A percentile compares a stretch with the other conserved stretches of the same genome.
Evolutionary conservation across 2,797 vertebrate genomes (phyloP).

Genomic region (Pristis pectinata): DNA sequence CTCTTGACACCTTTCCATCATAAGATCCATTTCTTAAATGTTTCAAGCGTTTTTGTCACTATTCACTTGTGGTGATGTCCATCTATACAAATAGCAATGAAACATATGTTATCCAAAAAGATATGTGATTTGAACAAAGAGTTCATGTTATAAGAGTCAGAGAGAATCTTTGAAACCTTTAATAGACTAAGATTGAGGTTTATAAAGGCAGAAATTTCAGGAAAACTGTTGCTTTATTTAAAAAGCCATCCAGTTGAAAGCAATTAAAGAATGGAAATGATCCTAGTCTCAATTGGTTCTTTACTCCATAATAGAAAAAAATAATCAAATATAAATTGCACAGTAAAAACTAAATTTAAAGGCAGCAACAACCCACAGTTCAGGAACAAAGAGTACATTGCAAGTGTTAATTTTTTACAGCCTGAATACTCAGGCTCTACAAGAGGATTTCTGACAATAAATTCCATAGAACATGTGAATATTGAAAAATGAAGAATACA

Average conservation of each 20-base stretch:
- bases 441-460: not conserved
- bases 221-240: not conserved
- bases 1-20: not conserved
- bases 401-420: not conserved
- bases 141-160: not conserved
- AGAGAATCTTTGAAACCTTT: not conserved
- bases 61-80: not conserved
- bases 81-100: not conserved
- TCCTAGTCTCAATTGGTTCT: not conserved
- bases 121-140: not conserved
- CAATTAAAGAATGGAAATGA: not conserved
- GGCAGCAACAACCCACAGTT: not conserved
- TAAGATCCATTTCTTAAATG: not conserved
- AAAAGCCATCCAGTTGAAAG: not conserved
- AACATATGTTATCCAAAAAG: not conserved
- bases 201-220: not conserved
- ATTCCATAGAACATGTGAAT: not conserved
- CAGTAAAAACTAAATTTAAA: not conserved
- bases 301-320: not conserved
- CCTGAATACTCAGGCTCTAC: not conserved
- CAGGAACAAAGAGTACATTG: not conserved
- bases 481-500: not conserved
- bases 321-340: not conserved
- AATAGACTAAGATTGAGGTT: not conserved
- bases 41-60: not conserved